Evolutionary conservation across 2,888 invertebrate species (phyloP), one percentile per base, ranked within the genome.

Genomic region (Ischnus inquisitorius): DNA sequence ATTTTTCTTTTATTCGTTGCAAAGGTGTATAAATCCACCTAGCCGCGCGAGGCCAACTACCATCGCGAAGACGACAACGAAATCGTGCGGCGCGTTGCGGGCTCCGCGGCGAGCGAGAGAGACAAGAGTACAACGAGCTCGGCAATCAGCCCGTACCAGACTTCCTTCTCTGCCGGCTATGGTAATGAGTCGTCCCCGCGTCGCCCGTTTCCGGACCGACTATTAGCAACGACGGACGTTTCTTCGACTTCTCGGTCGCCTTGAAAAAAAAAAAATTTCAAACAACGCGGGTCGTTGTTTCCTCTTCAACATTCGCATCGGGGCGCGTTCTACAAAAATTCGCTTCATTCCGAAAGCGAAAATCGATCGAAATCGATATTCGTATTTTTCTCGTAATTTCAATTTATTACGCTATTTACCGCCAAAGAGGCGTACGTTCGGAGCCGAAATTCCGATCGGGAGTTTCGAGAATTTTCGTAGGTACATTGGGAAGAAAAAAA

Each of bases 191-290:
- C 74, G 60, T 74, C 64, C 48, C 34, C 78, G 39, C 51, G 43
- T 77, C 62, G 68, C 46, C 68, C 75, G 60, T 80, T 88, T 89
- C 85, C 87, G 88, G 86, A 87, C 77, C 80, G 86, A 83, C 78
- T 43, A 71, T 82, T 76, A 60, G 62, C 71, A 22, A 16, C 43
- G 67, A 54, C 65, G 54, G 65, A 39, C 64, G 25, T 25, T 41
- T 51, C 41, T 12, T 74, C 43, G 43, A 43, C 62, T 28, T 68
- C 34, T 51, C n/a, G 14, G 28, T 51, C 43, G 74, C 51, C 14
- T 25, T 34, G 19, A 51, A 41, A 28, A 48, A 14, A 54, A 16
- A 64, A 48, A 75, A 48, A 68, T 19, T 22, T 19, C 10, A 8
- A 54, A 54, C 54, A 19, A 3, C 12, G 19, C 10, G 54, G 19